Base-by-base conservation (phyloP, 2,888 invertebrate species). In the Chorisops tibialis region DNA sequence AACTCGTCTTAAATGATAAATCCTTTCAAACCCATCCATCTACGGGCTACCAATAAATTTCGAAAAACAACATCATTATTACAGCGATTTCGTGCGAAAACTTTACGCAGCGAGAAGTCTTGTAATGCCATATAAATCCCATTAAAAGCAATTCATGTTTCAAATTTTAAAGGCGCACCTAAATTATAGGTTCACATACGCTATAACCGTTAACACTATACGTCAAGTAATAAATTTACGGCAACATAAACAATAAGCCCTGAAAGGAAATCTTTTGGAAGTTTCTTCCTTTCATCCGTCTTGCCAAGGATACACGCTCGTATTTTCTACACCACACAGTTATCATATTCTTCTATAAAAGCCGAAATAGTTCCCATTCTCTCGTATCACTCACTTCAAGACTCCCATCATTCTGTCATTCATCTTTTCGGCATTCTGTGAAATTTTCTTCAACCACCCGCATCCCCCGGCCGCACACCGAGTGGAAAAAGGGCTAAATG, bases 121-220 rank as follows among this genome's bases (percentile, higher is more conserved):
- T 22, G 3, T 4, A 11, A 6, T 12, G n/a, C 47, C 47, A 47
- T 47, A 21, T 47, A 47, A 47, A 21, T n/a, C 47, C 12, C 47
- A 47, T 47, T 47, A 47, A 22, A 47, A 47, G 47, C 47, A 21
- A 47, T 47, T 47, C 47, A 21, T 21, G 47, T 21, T 22, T 47
- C 3, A 47, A 47, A 22, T 47, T 47, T 21, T 45, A 45, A 45
- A 6, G 41, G n/a, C 43, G 30, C 9, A 47, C 22, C 21, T 18
- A 47, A 47, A 47, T 47, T 47, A 47, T 47, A 21, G 47, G 47
- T 19, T 47, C 47, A 47, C 47, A 47, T 22, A 47, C 21, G 47
- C 22, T 22, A n/a, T 19, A 21, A 47, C 47, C 47, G 21, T 47
- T 47, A 47, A 12, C 47, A 47, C 47, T 47, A 21, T 21, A 47